A percentile compares a stretch with the other conserved stretches of the same genome.
Evolutionary conservation across 2,113 vertebrate genomes (phyloP).

Genomic region (Triplophysa rosa): DNA sequence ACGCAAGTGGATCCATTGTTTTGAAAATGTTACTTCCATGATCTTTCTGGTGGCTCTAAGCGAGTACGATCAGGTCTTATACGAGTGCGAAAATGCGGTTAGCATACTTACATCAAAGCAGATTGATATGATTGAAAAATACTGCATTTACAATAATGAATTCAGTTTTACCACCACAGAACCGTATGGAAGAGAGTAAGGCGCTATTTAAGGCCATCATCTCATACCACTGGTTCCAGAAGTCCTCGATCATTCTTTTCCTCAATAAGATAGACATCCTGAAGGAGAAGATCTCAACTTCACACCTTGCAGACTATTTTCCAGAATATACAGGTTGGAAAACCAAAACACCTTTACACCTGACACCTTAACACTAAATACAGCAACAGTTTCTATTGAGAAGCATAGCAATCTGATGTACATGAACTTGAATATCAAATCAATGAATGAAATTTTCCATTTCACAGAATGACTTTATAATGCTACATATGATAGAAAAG

Average conservation of each 20-base stretch:
- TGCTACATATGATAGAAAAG: too few relatives aligned
- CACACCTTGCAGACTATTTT: slow-evolving; percentile 83
- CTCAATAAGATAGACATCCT: slow-evolving; percentile 89
- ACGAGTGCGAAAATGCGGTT: slow-evolving; percentile 81
- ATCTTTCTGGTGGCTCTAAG: slow-evolving; percentile 86
- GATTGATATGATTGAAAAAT: neutral
- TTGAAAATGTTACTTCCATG: slow-evolving; percentile 86
- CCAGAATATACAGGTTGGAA: slow-evolving; percentile 75
- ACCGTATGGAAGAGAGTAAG: slow-evolving; percentile 84
- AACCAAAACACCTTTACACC: too few relatives aligned
- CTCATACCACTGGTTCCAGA: slow-evolving; percentile 79
- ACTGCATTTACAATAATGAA: neutral
- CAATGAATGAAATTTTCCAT: too few relatives aligned
- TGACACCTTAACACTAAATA: too few relatives aligned
- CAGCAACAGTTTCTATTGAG: too few relatives aligned
- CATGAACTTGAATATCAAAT: too few relatives aligned
- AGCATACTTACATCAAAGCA: neutral
- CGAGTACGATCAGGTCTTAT: slow-evolving; percentile 88
- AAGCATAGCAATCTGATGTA: too few relatives aligned
- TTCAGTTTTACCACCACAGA: slow-evolving; percentile 66
- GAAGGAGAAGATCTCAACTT: slow-evolving; percentile 83
- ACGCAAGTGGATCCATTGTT: slow-evolving; percentile 91
- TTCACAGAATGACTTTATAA: too few relatives aligned
- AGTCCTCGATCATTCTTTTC: slow-evolving; percentile 86
- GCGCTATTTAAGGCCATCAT: slow-evolving; percentile 86